Base-by-base conservation (phyloP, 23 tunicate genomes). In the Halocynthia aurantium region DNA sequence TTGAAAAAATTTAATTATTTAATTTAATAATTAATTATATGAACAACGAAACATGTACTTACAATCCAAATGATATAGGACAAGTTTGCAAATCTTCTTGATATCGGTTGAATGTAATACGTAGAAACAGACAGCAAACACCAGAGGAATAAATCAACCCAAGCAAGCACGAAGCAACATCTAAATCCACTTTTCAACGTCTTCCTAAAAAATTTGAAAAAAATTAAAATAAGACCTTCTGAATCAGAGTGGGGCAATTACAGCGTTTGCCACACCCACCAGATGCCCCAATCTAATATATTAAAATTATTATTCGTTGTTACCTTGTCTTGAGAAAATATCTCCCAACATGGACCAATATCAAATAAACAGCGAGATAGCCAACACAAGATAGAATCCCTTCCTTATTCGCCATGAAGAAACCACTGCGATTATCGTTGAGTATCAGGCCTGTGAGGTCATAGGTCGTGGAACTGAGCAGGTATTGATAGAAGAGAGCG, bases 401-500 rank as follows among this genome's bases (percentile, higher is more conserved):
- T 73, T 92, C 98, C 54, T 92, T 92, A 64, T 92, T 92, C 70
- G 84, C 84, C 88, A 92, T 78, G 6, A 92, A 52, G 65, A 92
- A 55, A 7, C 88, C 88, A 13, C 51, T 55, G 9, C 87, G 51
- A 21, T 86, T 69, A 51, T 67, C 62, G 70, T 79, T 82, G 31
- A 83, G 67, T 52, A 92, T 52, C 6, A 81, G 19, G 0, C 22
- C 22, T 0, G 92, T 82, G 15, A 83, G 52, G 60, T 75, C 69
- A 65, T 8, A 73, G 61, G 52, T 21, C n/a, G 82, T 68, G 50
- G 9, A 63, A 51, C 51, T 53, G 6, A 92, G 68, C 5, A 75
- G 31, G 71, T 58, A 82, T 77, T 92, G 98, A 55, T 92, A 92
- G 6, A 54, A 7, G 1, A 61, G 31, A 22, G 73, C 82, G 54